Evolutionary conservation across 2,888 invertebrate genomes (phyloP).

Genomic region (Smittia aterrima): DNA sequence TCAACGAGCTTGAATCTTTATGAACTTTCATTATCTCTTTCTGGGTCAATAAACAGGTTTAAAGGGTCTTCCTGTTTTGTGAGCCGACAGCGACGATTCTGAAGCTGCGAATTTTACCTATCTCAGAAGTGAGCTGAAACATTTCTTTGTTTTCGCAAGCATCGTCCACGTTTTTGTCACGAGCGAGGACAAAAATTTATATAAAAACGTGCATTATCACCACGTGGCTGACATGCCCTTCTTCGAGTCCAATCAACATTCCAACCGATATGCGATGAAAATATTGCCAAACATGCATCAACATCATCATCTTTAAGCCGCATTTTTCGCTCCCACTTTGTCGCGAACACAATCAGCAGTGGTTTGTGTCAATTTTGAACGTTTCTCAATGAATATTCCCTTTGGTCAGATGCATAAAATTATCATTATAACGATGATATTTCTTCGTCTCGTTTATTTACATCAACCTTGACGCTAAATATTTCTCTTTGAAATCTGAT

Average conservation of each 20-base stretch:
- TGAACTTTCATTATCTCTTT: neutral
- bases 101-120: too few species aligned
- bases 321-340: neutral
- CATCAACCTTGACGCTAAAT: neutral
- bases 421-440: neutral
- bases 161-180: too few species aligned
- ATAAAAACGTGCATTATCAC: too few species aligned
- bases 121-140: too few species aligned
- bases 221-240: neutral
- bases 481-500: neutral
- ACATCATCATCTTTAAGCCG: slow-evolving; percentile 1
- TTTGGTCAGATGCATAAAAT: neutral
- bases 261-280: neutral
- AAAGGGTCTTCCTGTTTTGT: neutral
- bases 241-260: neutral
- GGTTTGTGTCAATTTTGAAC: neutral
- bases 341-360: neutral
- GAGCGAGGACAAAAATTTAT: too few species aligned
- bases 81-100: too few species aligned
- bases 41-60: slow-evolving; percentile 1
- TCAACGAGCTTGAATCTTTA: neutral
- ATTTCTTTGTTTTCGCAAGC: too few species aligned
- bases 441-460: neutral
- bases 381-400: neutral
- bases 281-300: neutral